Evolutionary conservation across 2,113 vertebrate genomes (phyloP), one percentile per base, ranked within the genome.

Genomic region (Phodopus roborovskii): DNA sequence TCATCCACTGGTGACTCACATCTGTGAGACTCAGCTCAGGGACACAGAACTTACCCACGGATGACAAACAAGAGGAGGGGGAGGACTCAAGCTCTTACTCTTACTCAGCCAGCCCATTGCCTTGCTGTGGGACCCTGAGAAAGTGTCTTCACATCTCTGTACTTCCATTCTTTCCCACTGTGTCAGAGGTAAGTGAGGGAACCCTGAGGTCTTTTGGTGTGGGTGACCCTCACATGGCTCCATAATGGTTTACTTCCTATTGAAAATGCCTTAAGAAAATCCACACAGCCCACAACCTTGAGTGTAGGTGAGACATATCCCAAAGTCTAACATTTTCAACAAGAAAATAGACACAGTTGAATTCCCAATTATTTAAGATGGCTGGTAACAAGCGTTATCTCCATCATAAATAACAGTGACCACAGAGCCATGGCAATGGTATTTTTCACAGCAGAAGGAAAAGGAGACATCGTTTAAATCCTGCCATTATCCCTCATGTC

Each of bases 301-400:
- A 45, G 7, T 17, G 30, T 2, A 19, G 28, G n/a, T 3, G 11
- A 74, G 12, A 17, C 0, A 2, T 2, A 7, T 16, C 28, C 10
- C 19, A 4, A 58, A 9, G 0, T 7, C 33, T 58, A 53, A 68
- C 39, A 82, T 94, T 82, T 19, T 10, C 24, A 70, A 68, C 28
- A 73, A 84, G 74, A 68, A n/a, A 19, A 30, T 0, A 20, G 7
- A 16, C 4, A 71, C 0, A 0, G 1, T 0, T 36, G 48, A 84
- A 50, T 24, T 70, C 26, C 73, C 22, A 26, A 62, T 71, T 66
- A 74, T 73, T 86, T 73, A 68, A 62, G 84, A 79, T 11, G 1
- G 70, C 50, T 62, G 28, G 56, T 11, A 33, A 5, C 82, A 75
- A 85, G 64, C 36, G 0, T 58, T 45, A 48, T 36, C 81, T 70